Evolutionary conservation across 2,888 invertebrate species (phyloP), one percentile per base, ranked within the genome.

Genomic region (Heliconius hortense): DNA sequence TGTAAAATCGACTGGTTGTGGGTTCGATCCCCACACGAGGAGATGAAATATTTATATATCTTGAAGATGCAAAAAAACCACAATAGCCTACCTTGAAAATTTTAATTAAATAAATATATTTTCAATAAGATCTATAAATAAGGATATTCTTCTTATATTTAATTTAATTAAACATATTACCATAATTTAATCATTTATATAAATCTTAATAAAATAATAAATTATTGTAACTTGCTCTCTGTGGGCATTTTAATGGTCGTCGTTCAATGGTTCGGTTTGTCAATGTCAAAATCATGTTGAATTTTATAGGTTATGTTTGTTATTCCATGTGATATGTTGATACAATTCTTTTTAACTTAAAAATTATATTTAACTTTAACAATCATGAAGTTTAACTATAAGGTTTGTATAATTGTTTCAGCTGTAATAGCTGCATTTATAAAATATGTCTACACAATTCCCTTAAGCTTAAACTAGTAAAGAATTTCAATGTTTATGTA

Each of bases 371-470:
- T 43, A 68, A 77, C 63, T 62, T 13, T 26, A 64, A 70, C 24
- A 64, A 86, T 79, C 75, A 93, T 93, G 93, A 93, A 92, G 85
- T 93, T 89, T 80, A 92, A 93, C 82, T 93, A 92, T 79, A 93
- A 90, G 89, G 93, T 92, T 83, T 76, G 82, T 79, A 31, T 35
- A 28, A 11, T n/a, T 18, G n/a, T 56, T 56, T 53, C 67, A 28
- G 10, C 10, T 26, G 15, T 15, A 10, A 3, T n/a, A 48, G 13
- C 1, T 11, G 4, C 56, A 31, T 68, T 43, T 31, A 28, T 35
- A 70, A 68, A 21, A 39, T 43, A 43, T 67, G 26, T 2, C 2
- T 26, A 10, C 4, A 8, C 5, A 21, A 28, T 8, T 11, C 21
- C 21, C 11, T 28, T 48, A 26, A 48, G 48, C 21, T 39, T 43